Base-by-base conservation (phyloP, 2,888 invertebrate species). In the Melieria picta region DNA sequence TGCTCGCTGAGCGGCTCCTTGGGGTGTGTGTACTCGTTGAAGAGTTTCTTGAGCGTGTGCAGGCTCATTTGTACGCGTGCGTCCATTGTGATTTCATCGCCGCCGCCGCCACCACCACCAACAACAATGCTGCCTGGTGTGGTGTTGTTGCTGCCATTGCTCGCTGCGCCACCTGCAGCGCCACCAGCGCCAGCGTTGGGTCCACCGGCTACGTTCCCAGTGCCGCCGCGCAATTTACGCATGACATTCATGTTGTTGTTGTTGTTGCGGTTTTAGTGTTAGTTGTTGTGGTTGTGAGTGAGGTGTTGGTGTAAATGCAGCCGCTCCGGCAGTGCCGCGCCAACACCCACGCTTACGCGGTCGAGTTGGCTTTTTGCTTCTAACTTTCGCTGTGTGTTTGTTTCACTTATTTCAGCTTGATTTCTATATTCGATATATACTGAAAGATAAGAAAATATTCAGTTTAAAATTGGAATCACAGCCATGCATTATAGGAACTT, bases 31-130 rank as follows among this genome's bases (percentile, higher is more conserved):
- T 96, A 97, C 86, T 98, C 98, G 66, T 94, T 93, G 87, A 98
- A 99, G 55, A 99, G 90, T 87, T 99, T 99, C 84, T 98, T 94
- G 65, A 99, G 90, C 85, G 99, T 98, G 93, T 96, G 96, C 71
- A 99, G 90, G 52, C 97, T 98, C 72, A 99, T 91, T 82, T 97
- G 95, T 69, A 95, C 91, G 83, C 94, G 94, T 64, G 93, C 90
- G 71, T 91, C 90, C 75, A 90, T 89, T 52, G 73, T 73, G 16
- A 73, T 71, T 58, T 68, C 74, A 48, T 43, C 74, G 4, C 71
- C 67, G 9, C 58, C 60, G 10, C 42, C 11, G 13, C 91, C 84
- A 75, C 88, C 86, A 77, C 88, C 88, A 79, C 88, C 88, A 67
- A 88, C 88, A 77, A 88, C 88, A 72, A 87, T 85, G 66, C 84